Conservation (phyloP, 2,888 invertebrate genomes). For the Stramonita haemastoma region DNA sequence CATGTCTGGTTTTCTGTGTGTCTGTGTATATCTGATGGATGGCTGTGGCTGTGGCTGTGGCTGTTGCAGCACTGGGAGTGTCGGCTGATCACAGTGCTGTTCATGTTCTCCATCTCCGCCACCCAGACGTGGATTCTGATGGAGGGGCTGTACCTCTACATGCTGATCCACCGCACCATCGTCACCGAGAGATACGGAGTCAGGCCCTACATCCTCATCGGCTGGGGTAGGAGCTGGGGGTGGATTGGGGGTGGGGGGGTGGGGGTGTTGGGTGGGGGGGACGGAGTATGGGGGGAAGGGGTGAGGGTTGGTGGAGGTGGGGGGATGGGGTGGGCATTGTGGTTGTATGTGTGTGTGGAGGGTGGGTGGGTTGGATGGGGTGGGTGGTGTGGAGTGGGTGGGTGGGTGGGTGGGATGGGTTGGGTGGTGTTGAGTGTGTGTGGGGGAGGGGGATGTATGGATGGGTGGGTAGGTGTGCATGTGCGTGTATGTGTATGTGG, state of each 20-base stretch:
- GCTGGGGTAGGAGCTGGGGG: conserved; percentile 82
- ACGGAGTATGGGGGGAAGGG: too few species aligned
- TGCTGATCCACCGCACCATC: conserved; percentile 83
- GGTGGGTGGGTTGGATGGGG: too few species aligned
- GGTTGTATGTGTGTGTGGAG: too few species aligned
- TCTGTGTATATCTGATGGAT: too few species aligned
- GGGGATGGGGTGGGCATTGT: not conserved
- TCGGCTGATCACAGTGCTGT: conserved; percentile 82
- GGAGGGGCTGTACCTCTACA: conserved; percentile 85
- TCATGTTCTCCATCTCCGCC: conserved; percentile 84
- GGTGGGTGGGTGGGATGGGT: too few species aligned
- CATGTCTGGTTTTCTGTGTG: too few species aligned
- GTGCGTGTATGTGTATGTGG: too few species aligned
- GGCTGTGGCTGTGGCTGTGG: too few species aligned
- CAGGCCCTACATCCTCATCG: conserved; percentile 82
- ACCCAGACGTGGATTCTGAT: conserved; percentile 86
- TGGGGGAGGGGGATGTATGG: too few species aligned
- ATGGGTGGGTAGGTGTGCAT: too few species aligned
- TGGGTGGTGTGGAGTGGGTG: too few species aligned
- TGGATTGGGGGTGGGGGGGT: not conserved
- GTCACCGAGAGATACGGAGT: conserved; percentile 82
- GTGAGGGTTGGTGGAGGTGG: not conserved
- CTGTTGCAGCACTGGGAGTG: conserved; percentile 82
- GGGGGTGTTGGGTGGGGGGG: not conserved
- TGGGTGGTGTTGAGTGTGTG: too few species aligned